Evolutionary conservation across 2,888 invertebrate species (phyloP).

Genomic region (Mythimna albipuncta): DNA sequence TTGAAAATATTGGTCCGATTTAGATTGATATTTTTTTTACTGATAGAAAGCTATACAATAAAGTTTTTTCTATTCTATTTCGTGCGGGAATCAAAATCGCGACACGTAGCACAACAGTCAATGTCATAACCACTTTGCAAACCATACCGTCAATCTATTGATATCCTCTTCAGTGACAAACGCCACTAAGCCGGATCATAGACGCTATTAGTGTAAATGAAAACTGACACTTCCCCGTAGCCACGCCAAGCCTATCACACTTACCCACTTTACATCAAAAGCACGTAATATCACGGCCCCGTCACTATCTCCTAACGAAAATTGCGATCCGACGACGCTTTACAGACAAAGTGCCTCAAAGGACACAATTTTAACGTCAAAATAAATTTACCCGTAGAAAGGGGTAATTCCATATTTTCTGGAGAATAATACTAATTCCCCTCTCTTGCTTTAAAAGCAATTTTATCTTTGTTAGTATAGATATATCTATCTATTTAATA

Average conservation of each 20-base stretch:
- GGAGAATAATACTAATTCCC: constrained; percentile 50
- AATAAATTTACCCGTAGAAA: constrained; percentile 54
- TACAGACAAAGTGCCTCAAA: constrained; percentile 48
- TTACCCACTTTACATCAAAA: constrained; percentile 52
- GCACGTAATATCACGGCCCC: constrained; percentile 30
- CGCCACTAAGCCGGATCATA: background rate
- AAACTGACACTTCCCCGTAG: constrained; percentile 17
- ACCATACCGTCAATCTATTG: too few relatives aligned
- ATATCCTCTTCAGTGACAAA: background rate
- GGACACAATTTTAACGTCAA: constrained; percentile 46
- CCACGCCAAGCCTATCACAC: constrained; percentile 12
- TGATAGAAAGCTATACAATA: too few relatives aligned
- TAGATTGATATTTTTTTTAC: too few relatives aligned
- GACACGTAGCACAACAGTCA: too few relatives aligned
- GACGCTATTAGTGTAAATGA: constrained; percentile 23
- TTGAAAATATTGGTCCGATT: too few relatives aligned
- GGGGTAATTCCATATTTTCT: constrained; percentile 66
- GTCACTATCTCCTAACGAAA: constrained; percentile 47
- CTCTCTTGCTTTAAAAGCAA: constrained; percentile 36
- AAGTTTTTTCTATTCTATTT: too few relatives aligned
- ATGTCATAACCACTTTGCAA: too few relatives aligned
- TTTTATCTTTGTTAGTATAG: background rate
- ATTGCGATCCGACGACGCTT: constrained; percentile 49
- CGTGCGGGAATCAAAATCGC: too few relatives aligned
- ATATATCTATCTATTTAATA: too few relatives aligned